Percentiles rank a stretch among this genome's conserved stretches.
phyloP scores from a whole-genome alignment of 2,888 invertebrate species.

The Spodoptera exigua region DNA sequence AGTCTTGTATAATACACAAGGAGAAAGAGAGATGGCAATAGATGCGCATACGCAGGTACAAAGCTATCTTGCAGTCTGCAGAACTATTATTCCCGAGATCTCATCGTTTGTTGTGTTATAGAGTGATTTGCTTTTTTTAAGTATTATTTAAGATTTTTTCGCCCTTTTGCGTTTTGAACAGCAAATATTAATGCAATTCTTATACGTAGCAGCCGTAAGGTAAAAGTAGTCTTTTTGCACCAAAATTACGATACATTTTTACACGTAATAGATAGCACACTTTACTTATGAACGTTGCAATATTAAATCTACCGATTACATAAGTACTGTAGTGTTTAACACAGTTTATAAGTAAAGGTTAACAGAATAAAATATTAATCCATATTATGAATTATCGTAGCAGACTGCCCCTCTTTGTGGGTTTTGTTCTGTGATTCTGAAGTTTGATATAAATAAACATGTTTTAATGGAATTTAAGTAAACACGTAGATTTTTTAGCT shows the following conservation, averaged over 20 bases:
- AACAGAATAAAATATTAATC: conserved; percentile 28
- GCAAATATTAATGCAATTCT: conserved; percentile 54
- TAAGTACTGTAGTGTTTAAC: conserved; percentile 10
- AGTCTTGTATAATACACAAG: conserved; percentile 27
- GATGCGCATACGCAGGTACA: conserved; percentile 6
- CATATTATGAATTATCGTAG: conserved; percentile 3
- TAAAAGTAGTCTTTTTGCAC: conserved; percentile 67
- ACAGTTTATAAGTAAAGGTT: conserved; percentile 42
- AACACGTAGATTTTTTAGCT: too few species aligned
- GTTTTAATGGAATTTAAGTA: too few species aligned
- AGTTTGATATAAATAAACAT: neutral
- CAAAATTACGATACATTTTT: conserved; percentile 48
- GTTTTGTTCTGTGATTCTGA: conserved; percentile 27
- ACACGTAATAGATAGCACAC: conserved; percentile 28
- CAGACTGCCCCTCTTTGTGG: conserved; percentile 5
- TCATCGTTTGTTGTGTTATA: conserved; percentile 57
- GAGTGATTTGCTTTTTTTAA: conserved; percentile 53
- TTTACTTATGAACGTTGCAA: conserved; percentile 39
- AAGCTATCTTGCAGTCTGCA: conserved; percentile 48
- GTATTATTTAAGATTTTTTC: conserved; percentile 40
- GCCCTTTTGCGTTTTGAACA: conserved; percentile 44
- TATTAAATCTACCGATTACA: conserved; percentile 11
- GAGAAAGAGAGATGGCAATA: conserved; percentile 3
- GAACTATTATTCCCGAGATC: conserved; percentile 53
- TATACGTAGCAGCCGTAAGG: conserved; percentile 36